These are phyloP conservation scores for Eidolon dupreanum DNA, from an alignment of 2,797 vertebrate genomes.

Conservation along the genomic window DNA sequence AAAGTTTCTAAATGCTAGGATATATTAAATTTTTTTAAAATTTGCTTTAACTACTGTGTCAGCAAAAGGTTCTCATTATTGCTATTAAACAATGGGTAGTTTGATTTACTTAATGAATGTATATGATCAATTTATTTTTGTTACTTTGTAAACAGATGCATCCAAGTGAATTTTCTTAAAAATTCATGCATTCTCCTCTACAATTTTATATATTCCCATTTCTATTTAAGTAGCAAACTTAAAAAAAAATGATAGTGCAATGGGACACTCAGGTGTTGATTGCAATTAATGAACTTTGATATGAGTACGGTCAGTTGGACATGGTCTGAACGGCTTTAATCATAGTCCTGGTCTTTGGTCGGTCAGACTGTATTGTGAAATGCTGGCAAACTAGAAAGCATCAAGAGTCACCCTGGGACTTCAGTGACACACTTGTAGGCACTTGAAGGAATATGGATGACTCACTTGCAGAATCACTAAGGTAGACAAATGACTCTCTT, in stretches of 20 bases:
- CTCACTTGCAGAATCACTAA: not conserved
- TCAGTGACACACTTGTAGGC: not conserved
- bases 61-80: conserved; percentile 6
- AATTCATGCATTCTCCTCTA: not conserved
- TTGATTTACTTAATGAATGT: conserved; percentile 12
- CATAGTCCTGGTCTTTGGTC: not conserved
- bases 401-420: not conserved
- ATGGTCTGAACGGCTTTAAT: not conserved
- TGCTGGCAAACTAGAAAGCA: not conserved
- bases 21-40: not conserved
- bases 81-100: not conserved
- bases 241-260: not conserved
- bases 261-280: not conserved
- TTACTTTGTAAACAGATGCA: not conserved
- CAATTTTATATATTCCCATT: not conserved
- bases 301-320: not conserved
- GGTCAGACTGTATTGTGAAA: not conserved
- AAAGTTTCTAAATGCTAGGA: not conserved
- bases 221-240: not conserved
- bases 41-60: not conserved
- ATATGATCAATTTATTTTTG: not conserved
- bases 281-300: not conserved
- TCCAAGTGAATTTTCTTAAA: not conserved
- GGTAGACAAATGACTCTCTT: not conserved
- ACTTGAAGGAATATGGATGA: not conserved